A percentile compares a stretch with the other conserved stretches of the same genome.
phyloP scores from a whole-genome alignment of 2,888 invertebrate species.

The Caenorhabditis zanzibari region DNA sequence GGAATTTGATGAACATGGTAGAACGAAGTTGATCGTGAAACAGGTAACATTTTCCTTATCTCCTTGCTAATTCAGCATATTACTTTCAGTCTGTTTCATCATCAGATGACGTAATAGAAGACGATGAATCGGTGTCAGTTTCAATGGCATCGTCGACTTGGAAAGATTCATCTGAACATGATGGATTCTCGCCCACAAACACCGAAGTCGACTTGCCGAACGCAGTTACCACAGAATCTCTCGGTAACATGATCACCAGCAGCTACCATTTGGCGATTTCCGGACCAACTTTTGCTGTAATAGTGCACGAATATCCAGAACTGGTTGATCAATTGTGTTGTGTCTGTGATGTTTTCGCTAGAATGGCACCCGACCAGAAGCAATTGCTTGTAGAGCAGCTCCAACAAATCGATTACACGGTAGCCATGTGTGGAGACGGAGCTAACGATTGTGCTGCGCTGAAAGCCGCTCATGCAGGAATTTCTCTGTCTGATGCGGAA shows the following conservation, averaged over 20 bases:
- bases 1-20: slow-evolving; percentile 67
- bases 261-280: slow-evolving; percentile 69
- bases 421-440: slow-evolving; percentile 86
- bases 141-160: slow-evolving; percentile 56
- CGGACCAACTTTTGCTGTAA: slow-evolving; percentile 79
- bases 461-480: slow-evolving; percentile 80
- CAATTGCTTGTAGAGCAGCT: slow-evolving; percentile 86
- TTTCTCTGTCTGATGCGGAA: slow-evolving; percentile 85
- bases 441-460: slow-evolving; percentile 85
- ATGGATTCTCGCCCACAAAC: slow-evolving; percentile 14
- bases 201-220: slow-evolving; percentile 24
- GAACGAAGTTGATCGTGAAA: slow-evolving; percentile 67
- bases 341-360: slow-evolving; percentile 84
- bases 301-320: slow-evolving; percentile 81
- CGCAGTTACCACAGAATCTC: slow-evolving; percentile 26
- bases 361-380: slow-evolving; percentile 87
- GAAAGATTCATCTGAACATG: slow-evolving; percentile 42
- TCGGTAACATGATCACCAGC: slow-evolving; percentile 41
- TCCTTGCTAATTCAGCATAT: neutral
- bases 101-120: slow-evolving; percentile 71
- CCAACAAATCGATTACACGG: slow-evolving; percentile 82
- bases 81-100: slow-evolving; percentile 73
- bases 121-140: slow-evolving; percentile 58
- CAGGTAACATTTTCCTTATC: slow-evolving; percentile 48
- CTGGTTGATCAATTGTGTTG: slow-evolving; percentile 78